These are phyloP conservation scores for Eupithecia subfuscata DNA, from an alignment of 2,888 invertebrate genomes.

Conservation along the genomic window DNA sequence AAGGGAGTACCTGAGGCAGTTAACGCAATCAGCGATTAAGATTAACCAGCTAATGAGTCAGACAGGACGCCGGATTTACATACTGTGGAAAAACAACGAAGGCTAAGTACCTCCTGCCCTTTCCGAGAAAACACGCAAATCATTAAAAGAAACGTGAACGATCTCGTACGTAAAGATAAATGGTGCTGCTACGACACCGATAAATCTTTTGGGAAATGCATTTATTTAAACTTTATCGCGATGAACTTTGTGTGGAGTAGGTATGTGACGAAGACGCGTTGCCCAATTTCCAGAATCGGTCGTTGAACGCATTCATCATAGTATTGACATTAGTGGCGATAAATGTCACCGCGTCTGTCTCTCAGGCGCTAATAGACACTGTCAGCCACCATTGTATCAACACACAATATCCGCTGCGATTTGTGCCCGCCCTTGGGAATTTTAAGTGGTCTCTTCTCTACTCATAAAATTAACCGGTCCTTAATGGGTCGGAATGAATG, in stretches of 20 bases:
- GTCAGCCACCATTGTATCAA: slow-evolving; percentile 60
- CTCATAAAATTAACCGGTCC: slow-evolving; percentile 70
- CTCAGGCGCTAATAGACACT: slow-evolving; percentile 73
- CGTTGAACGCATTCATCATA: slow-evolving; percentile 51
- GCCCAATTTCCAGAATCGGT: slow-evolving; percentile 36
- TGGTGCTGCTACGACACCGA: slow-evolving; percentile 31
- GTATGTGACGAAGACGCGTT: slow-evolving; percentile 29
- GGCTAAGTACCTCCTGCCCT: slow-evolving; percentile 48
- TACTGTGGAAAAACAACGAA: slow-evolving; percentile 59
- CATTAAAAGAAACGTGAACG: slow-evolving; percentile 49
- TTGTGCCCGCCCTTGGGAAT: slow-evolving; percentile 65
- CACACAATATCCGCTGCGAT: slow-evolving; percentile 73
- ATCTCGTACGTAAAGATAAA: slow-evolving; percentile 40
- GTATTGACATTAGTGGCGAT: slow-evolving; percentile 57
- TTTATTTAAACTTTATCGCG: slow-evolving; percentile 19
- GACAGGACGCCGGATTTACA: slow-evolving; percentile 59
- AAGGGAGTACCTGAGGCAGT: slow-evolving; percentile 45
- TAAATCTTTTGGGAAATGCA: slow-evolving; percentile 28
- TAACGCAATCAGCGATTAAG: slow-evolving; percentile 54
- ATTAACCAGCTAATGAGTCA: slow-evolving; percentile 65
- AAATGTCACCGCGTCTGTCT: slow-evolving; percentile 61
- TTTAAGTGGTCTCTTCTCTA: slow-evolving; percentile 63
- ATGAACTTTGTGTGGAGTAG: slow-evolving; percentile 24
- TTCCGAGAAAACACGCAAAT: slow-evolving; percentile 55
- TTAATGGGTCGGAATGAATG: slow-evolving; percentile 64